Evolutionary conservation across 1,140 invertebrate genomes (phyloP), one percentile per base, ranked within the genome.

Genomic region (Zophobas morio): DNA sequence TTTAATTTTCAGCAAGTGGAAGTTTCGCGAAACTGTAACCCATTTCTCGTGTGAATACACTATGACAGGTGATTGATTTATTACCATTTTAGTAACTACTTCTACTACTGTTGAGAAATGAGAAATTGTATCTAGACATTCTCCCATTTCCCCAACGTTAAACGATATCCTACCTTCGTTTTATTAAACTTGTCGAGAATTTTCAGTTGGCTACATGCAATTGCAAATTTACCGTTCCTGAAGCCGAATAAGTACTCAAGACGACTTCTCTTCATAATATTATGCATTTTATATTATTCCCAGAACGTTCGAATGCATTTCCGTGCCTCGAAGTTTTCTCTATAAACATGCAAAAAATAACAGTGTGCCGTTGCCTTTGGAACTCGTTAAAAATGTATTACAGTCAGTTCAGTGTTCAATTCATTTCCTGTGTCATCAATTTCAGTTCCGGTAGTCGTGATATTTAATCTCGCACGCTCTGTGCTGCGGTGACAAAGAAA

Each of bases 61-160:
- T 60, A 74, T 74, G 72, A 74, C 72, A 74, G 54, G 33, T 74
- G 72, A 74, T 74, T 74, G 72, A 74, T 74, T 74, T 74, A 74
- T 74, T 74, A 56, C 72, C 40, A 74, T 57, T 60, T 74, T 74
- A 74, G 20, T 6, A 74, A 74, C 72, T 74, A 57, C 53, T 74
- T 74, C 33, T 74, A n/a, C 53, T 46, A 56, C 72, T 56, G n/a
- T 42, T 74, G 53, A 60, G 53, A 60, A 74, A 74, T 74, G 72
- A 57, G 53, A 74, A 74, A 57, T 57, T 53, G 72, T 74, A 53
- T 51, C 49, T 51, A 46, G 42, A 20, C 53, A 56, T 35, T 5
- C 34, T 56, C 34, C 53, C 34, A 20, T 56, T 56, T 35, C 34
- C 34, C 34, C 53, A 56, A 56, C 53, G 53, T 4, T 56, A 56